Base-by-base conservation (phyloP, 2,888 invertebrate species). In the Dryocosmus kuriphilus region DNA sequence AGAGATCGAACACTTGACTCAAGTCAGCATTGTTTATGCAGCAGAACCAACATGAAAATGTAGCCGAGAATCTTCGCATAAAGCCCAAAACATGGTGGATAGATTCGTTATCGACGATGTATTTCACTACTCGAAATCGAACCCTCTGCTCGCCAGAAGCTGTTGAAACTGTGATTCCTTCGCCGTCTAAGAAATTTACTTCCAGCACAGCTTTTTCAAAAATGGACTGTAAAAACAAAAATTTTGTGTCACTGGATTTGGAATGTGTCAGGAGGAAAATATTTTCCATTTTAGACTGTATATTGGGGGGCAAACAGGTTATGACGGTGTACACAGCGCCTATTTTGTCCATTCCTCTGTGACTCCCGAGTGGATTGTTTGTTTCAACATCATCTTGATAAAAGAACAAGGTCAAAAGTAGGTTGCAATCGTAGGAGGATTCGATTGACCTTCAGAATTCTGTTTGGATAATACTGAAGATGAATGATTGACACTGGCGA, bases 31-130 rank as follows among this genome's bases (percentile, higher is more conserved):
- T 71, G 38, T 75, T 63, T n/a, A 38, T 78, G 24, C 55, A 63
- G 61, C 77, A 80, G 77, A 79, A 77, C 35, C 75, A 75, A 63
- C 79, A 79, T 46, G 78, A 46, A 76, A 55, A 61, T 60, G 76
- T 77, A 7, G 79, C 71, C 30, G 77, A 79, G 74, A 79, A 81
- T n/a, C n/a, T n/a, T n/a, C n/a, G n/a, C n/a, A n/a, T n/a, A n/a
- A n/a, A n/a, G n/a, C n/a, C n/a, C n/a, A 79, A 67, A 19, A 80
- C 62, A 22, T 71, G 63, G 62, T 80, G 77, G 62, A 79, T 30
- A 32, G 77, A 78, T 41, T 79, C 60, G 65, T 81, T 81, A 62
- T 81, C 76, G 24, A 77, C 77, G 67, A 77, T 79, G 32, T 79
- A 79, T 24, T 77, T 77, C 46, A 63, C 74, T 38, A 80, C 41